These are phyloP conservation scores for Eueides isabella DNA, from an alignment of 1,140 invertebrate genomes.

Conservation along the genomic window DNA sequence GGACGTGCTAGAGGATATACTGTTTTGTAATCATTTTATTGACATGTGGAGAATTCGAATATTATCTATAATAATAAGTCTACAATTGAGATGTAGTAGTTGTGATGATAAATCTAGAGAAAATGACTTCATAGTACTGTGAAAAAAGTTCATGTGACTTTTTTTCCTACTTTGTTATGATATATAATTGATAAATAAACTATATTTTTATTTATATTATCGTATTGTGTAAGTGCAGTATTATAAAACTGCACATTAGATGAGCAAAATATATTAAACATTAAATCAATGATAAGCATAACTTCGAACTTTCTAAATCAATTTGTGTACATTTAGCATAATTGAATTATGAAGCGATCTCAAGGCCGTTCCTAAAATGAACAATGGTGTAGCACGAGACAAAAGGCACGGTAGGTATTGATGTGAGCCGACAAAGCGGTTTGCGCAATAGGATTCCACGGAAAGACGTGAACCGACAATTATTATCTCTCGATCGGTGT, in stretches of 20 bases:
- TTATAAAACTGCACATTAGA: too few relatives aligned
- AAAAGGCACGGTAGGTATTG: slow-evolving; percentile 71
- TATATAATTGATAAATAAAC: too few relatives aligned
- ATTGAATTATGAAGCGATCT: slow-evolving; percentile 67
- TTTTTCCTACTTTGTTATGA: background rate
- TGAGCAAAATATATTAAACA: too few relatives aligned
- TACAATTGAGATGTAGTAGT: background rate
- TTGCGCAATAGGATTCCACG: slow-evolving; percentile 78
- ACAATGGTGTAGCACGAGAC: slow-evolving; percentile 78
- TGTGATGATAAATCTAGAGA: background rate
- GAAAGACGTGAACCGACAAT: slow-evolving; percentile 77
- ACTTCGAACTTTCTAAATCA: slow-evolving; percentile 35
- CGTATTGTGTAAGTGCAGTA: too few relatives aligned
- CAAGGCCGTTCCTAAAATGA: slow-evolving; percentile 71
- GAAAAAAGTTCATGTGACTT: background rate
- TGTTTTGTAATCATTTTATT: background rate
- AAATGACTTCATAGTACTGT: background rate
- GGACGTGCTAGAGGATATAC: slow-evolving; percentile 44
- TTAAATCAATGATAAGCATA: too few relatives aligned
- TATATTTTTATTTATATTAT: too few relatives aligned
- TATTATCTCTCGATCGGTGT: slow-evolving; percentile 73
- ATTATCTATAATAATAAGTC: background rate
- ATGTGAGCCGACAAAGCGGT: slow-evolving; percentile 73
- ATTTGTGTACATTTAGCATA: slow-evolving; percentile 55
- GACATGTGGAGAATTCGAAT: background rate